Evolutionary conservation across 2,888 invertebrate species (phyloP).

Genomic region (Cerastoderma edule): DNA sequence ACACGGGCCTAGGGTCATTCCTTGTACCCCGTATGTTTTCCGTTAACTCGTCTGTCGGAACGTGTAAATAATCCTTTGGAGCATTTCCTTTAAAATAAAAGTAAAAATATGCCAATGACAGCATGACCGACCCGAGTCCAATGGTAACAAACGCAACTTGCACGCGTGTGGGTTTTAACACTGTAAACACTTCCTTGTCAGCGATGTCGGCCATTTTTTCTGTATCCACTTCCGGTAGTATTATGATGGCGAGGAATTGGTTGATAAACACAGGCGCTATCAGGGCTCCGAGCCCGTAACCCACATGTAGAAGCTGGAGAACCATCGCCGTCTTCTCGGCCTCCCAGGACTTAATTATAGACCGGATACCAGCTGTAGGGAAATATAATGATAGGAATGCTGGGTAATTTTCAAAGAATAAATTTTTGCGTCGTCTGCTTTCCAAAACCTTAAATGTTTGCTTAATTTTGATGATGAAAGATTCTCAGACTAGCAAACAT

Average conservation of each 20-base stretch:
- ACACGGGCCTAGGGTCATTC: not conserved
- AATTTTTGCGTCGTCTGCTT: too few relatives aligned
- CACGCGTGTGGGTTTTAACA: constrained; percentile 46
- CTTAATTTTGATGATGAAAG: too few relatives aligned
- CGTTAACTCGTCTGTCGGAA: constrained; percentile 13
- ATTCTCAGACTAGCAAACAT: too few relatives aligned
- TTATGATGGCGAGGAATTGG: constrained; percentile 44
- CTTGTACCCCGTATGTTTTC: not conserved
- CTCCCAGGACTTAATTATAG: constrained; percentile 38
- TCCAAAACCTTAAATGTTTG: too few relatives aligned
- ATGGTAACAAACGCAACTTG: constrained; percentile 37
- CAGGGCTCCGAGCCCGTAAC: constrained; percentile 48
- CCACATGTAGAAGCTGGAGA: constrained; percentile 48
- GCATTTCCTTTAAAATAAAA: constrained; percentile 24
- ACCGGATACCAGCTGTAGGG: constrained; percentile 46
- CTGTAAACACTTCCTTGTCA: constrained; percentile 10
- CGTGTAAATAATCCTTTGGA: constrained; percentile 18
- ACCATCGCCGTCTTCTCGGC: constrained; percentile 34
- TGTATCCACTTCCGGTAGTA: not conserved
- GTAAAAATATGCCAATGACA: constrained; percentile 38
- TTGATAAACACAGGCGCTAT: constrained; percentile 41
- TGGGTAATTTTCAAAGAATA: too few relatives aligned
- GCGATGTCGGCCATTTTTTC: constrained; percentile 9
- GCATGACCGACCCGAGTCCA: constrained; percentile 32
- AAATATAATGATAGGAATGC: too few relatives aligned